These are phyloP conservation scores for Zapus hudsonius DNA, from an alignment of 2,113 vertebrate species.

Conservation along the genomic window DNA sequence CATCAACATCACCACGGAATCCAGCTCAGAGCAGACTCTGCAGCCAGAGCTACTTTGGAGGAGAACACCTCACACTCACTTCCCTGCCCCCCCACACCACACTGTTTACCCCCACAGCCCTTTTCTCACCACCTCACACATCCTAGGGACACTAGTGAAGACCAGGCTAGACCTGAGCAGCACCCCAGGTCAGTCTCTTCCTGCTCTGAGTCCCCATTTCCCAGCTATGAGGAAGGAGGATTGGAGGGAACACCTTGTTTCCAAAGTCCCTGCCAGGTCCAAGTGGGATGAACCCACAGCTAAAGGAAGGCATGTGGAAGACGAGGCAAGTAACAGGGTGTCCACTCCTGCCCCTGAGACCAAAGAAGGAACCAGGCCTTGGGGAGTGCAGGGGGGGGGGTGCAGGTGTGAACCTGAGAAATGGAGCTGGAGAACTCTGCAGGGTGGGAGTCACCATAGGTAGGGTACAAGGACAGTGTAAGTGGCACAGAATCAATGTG, in stretches of 20 bases:
- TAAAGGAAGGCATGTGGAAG: not conserved
- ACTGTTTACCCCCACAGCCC: not conserved
- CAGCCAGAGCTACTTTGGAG: not conserved
- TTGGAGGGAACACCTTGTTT: too few species aligned
- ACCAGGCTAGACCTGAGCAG: not conserved
- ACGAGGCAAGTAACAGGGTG: fast-evolving
- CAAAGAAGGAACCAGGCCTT: too few species aligned
- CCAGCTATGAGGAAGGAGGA: not conserved
- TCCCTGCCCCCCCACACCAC: not conserved
- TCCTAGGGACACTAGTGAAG: not conserved
- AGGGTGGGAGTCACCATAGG: not conserved
- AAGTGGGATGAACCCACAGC: fast-evolving
- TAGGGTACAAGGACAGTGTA: not conserved
- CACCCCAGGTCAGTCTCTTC: not conserved
- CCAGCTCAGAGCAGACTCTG: not conserved
- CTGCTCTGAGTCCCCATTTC: not conserved
- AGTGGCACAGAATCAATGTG: too few species aligned
- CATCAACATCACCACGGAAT: not conserved
- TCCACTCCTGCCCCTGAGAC: not conserved
- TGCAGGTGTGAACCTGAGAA: not conserved
- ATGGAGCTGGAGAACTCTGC: fast-evolving
- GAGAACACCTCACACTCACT: not conserved
- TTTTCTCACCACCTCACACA: not conserved
- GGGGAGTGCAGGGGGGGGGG: not conserved
- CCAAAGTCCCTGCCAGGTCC: not conserved